A percentile compares a stretch with the other conserved stretches of the same genome.
Evolutionary conservation across 2,888 invertebrate genomes (phyloP).

Genomic region (Latrodectus elegans): DNA sequence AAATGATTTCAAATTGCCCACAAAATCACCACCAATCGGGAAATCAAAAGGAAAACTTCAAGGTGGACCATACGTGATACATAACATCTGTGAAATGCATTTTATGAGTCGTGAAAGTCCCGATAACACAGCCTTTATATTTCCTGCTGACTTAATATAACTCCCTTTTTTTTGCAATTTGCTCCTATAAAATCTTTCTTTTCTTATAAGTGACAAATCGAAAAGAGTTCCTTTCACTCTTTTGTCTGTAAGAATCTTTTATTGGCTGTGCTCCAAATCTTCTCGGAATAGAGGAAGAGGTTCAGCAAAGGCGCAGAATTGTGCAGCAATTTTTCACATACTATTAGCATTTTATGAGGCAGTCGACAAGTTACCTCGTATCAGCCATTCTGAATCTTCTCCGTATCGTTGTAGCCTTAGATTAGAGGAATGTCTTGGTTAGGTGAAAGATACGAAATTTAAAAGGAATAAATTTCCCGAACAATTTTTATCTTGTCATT

Average conservation of each 20-base stretch:
- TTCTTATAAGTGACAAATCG: not conserved
- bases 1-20: too few relatives aligned
- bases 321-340: slow-evolving; percentile 14
- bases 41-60: too few relatives aligned
- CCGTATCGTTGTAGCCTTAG: not conserved
- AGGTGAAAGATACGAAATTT: too few relatives aligned
- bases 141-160: too few relatives aligned
- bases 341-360: slow-evolving; percentile 33
- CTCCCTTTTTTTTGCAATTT: too few relatives aligned
- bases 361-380: slow-evolving; percentile 4
- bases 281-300: not conserved
- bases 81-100: too few relatives aligned
- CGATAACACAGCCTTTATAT: too few relatives aligned
- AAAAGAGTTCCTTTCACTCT: slow-evolving; percentile 5
- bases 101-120: too few relatives aligned
- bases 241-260: not conserved
- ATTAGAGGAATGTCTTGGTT: not conserved
- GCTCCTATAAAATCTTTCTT: not conserved
- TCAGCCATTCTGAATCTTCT: not conserved
- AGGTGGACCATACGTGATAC: too few relatives aligned
- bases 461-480: too few relatives aligned
- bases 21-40: too few relatives aligned
- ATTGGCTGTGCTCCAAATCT: not conserved
- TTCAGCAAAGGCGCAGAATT: not conserved
- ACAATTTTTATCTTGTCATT: too few relatives aligned